A percentile compares a stretch with the other conserved stretches of the same genome.
Evolutionary conservation across 2,888 invertebrate genomes (phyloP).

Genomic region (Toxonevra muliebris): DNA sequence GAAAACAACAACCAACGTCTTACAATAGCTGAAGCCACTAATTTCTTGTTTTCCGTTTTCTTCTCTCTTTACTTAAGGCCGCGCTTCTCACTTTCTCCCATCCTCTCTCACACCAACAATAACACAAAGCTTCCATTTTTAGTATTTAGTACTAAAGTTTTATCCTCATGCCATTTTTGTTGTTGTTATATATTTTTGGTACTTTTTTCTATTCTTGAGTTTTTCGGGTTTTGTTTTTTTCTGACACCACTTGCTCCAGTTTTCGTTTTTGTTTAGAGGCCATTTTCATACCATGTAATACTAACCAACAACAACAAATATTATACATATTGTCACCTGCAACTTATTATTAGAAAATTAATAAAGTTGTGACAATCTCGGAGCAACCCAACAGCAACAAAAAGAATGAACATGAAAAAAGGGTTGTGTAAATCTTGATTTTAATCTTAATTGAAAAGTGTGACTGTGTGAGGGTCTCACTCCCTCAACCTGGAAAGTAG

Average conservation of each 20-base stretch:
- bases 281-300: background rate
- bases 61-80: no score
- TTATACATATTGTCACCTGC: conserved; percentile 40
- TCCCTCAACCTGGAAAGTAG: no score
- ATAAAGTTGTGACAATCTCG: conserved; percentile 33
- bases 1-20: no score
- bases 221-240: conserved; percentile 6
- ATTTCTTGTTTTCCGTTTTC: conserved; percentile 23
- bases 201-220: conserved; percentile 4
- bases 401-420: conserved; percentile 3
- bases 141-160: background rate
- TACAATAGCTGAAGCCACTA: background rate
- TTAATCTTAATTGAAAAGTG: conserved; percentile 27
- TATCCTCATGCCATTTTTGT: conserved; percentile 11
- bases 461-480: background rate
- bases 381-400: no score
- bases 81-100: no score
- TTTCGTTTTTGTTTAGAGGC: conserved; percentile 4
- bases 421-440: conserved; percentile 14
- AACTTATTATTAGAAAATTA: conserved; percentile 36
- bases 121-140: no score
- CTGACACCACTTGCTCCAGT: conserved; percentile 5
- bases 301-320: conserved; percentile 20
- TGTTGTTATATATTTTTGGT: background rate
- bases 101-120: no score